phyloP scores from a whole-genome alignment of 2,797 vertebrate genomes.

The Notoglanidium macrostoma region DNA sequence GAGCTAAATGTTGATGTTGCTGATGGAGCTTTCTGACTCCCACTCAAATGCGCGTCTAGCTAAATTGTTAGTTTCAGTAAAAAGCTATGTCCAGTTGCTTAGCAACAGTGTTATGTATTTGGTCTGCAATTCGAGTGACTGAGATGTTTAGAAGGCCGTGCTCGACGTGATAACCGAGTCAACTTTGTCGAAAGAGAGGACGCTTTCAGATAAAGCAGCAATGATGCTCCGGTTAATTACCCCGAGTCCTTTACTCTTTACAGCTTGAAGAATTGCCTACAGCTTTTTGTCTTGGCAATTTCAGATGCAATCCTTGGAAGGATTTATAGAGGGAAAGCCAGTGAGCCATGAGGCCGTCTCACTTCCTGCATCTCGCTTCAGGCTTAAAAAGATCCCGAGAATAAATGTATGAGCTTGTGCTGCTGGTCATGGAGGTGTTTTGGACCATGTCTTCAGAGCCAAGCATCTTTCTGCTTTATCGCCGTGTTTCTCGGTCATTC shows the following conservation, averaged over 20 bases:
- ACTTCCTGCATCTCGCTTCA: slow-evolving; percentile 24
- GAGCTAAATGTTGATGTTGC: neutral
- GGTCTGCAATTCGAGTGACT: neutral
- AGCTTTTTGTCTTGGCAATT: neutral
- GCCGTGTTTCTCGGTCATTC: neutral
- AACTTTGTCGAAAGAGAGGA: neutral
- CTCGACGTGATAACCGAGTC: neutral
- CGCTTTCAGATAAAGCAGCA: neutral
- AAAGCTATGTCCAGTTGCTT: neutral
- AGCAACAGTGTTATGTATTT: neutral
- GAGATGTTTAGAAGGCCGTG: neutral
- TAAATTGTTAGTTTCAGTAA: neutral
- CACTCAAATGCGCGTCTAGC: neutral
- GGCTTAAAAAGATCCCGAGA: slow-evolving; percentile 49
- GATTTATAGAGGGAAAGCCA: neutral
- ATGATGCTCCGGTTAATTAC: neutral
- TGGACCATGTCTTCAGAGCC: neutral
- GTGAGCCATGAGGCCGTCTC: neutral
- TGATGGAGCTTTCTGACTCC: neutral
- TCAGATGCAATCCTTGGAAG: neutral
- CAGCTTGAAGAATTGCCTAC: neutral
- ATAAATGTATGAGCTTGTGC: slow-evolving; percentile 67
- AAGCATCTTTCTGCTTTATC: slow-evolving; percentile 40
- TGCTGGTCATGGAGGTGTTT: slow-evolving; percentile 62
- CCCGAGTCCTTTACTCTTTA: neutral